Evolutionary conservation across 2,113 vertebrate species (phyloP), one percentile per base, ranked within the genome.

Genomic region (Bucco capensis): DNA sequence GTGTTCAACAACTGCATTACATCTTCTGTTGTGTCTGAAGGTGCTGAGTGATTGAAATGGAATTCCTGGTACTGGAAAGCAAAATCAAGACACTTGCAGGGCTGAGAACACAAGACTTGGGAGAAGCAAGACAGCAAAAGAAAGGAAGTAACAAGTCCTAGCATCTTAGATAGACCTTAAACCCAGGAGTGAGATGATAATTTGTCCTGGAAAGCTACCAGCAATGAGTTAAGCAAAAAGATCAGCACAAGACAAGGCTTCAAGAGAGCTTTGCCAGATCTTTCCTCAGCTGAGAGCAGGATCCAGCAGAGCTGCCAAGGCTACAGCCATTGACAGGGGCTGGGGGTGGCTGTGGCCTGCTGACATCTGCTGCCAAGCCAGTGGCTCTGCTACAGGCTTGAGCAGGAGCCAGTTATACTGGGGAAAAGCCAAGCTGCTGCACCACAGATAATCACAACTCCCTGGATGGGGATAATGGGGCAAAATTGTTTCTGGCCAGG

Each of bases 381-480:
- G 30, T 22, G 66, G 65, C 53, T 67, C 50, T 12, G 7, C 35
- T 12, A 64, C 31, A 49, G 64, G 30, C 51, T 50, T 28, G 61
- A 58, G 85, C 64, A 47, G 6, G 33, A 27, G 22, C 19, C 30
- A 11, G 9, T 13, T 60, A 37, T 3, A 4, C 44, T 12, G 50
- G 75, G 83, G 18, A 71, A 40, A 27, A 71, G 42, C 37, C 61
- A 75, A 42, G 22, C 17, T 74, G 75, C 40, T 42, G 35, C 35
- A 7, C 6, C 0, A 4, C 35, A 11, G 0, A 0, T 12, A 2
- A 18, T 42, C 37, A 38, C 35, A 31, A 46, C 62, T 18, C 57
- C 0, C 1, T 3, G 24, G 42, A 7, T 42, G 30, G 19, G 57
- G 33, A 19, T 86, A 47, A 38, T 14, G 38, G 14, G 57, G 40